phyloP scores from a whole-genome alignment of 1,140 invertebrate genomes.

The Branchinecta lindahli region DNA sequence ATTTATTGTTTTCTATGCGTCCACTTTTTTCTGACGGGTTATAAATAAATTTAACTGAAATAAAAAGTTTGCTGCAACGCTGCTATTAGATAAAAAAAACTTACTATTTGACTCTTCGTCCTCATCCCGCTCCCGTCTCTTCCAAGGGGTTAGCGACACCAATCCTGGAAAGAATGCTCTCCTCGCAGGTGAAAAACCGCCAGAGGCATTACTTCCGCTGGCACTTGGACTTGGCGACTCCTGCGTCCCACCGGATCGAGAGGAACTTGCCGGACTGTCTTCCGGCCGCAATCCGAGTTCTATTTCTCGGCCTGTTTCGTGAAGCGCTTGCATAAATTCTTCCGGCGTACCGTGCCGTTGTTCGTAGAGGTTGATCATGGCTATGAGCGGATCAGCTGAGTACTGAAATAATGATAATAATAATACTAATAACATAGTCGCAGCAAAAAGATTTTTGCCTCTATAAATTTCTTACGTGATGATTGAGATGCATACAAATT shows the following conservation, averaged over 20 bases:
- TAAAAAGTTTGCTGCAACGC: too few species aligned
- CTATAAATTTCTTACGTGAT: too few species aligned
- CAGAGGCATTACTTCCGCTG: conserved; percentile 7
- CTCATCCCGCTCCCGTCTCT: neutral
- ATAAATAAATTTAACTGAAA: too few species aligned
- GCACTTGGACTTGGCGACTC: neutral
- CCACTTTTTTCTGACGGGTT: too few species aligned
- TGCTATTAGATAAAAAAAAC: too few species aligned
- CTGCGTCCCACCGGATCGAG: neutral
- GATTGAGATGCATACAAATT: neutral
- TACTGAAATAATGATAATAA: conserved; percentile 17
- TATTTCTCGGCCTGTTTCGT: conserved; percentile 25
- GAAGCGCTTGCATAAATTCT: conserved; percentile 28
- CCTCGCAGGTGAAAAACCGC: neutral
- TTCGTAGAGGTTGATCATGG: conserved; percentile 26
- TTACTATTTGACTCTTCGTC: conserved; percentile 18
- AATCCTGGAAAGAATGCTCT: neutral
- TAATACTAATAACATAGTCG: neutral
- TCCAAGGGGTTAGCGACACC: neutral
- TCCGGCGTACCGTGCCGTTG: conserved; percentile 27
- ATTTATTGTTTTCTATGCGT: too few species aligned
- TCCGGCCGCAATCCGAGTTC: conserved; percentile 3
- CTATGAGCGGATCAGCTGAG: conserved; percentile 26
- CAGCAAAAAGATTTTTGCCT: too few species aligned
- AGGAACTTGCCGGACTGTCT: neutral